phyloP scores from a whole-genome alignment of 2,797 vertebrate genomes.

The Oreonectes daqikongensis region DNA sequence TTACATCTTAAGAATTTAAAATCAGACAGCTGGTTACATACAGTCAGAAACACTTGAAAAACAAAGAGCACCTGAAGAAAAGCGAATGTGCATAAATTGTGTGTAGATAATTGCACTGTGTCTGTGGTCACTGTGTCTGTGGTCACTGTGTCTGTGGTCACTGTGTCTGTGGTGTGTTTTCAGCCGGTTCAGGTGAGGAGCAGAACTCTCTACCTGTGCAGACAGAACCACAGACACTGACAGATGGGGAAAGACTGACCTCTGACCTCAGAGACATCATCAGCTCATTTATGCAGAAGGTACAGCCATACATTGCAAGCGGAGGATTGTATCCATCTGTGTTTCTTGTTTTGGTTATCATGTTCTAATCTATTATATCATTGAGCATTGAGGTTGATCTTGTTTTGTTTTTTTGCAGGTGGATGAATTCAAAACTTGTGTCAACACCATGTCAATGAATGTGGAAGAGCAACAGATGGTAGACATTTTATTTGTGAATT shows the following conservation, averaged over 20 bases:
- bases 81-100: neutral
- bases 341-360: neutral
- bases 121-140: neutral
- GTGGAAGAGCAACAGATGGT: constrained; percentile 82
- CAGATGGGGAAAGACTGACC: constrained; percentile 83
- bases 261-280: constrained; percentile 82
- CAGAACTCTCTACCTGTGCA: neutral
- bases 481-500: constrained; percentile 41
- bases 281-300: constrained; percentile 81
- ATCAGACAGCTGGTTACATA: neutral
- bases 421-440: constrained; percentile 79
- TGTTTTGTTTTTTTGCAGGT: constrained; percentile 73
- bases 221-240: constrained; percentile 30
- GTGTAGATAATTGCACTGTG: neutral
- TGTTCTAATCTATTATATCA: no score
- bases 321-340: neutral
- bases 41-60: neutral
- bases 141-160: neutral
- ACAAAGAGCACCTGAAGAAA: neutral
- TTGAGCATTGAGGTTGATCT: no score
- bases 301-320: constrained; percentile 51
- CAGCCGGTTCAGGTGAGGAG: constrained; percentile 30
- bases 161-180: neutral
- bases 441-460: constrained; percentile 68
- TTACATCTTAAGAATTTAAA: neutral